Evolutionary conservation across 2,113 vertebrate genomes (phyloP).

Genomic region (Nibea coibor): DNA sequence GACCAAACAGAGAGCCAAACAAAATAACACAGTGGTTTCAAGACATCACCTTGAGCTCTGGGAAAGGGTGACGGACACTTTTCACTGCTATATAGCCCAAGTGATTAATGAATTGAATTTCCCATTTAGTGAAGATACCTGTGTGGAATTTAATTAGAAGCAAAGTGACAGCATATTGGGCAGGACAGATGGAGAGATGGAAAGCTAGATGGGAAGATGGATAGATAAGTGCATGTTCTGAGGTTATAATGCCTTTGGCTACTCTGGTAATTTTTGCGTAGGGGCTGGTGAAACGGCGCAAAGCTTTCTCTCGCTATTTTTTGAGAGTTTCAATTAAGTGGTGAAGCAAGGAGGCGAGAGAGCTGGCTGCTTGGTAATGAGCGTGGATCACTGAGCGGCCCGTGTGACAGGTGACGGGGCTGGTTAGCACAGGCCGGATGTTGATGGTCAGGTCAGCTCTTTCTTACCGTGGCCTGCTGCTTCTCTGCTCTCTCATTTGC

Average conservation of each 20-base stretch:
- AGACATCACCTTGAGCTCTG: background rate
- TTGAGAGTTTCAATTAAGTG: constrained; percentile 56
- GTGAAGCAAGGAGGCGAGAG: constrained; percentile 24
- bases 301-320: constrained; percentile 28
- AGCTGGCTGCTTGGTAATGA: constrained; percentile 68
- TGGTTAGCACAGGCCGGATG: constrained; percentile 54
- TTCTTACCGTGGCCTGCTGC: constrained; percentile 95
- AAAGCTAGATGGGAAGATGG: background rate
- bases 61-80: background rate
- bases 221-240: constrained; percentile 17
- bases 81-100: background rate
- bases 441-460: constrained; percentile 59
- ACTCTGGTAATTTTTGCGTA: background rate
- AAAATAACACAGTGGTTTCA: background rate
- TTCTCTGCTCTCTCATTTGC: constrained; percentile 94
- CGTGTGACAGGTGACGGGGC: constrained; percentile 69
- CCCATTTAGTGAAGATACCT: constrained; percentile 4
- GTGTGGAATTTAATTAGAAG: constrained; percentile 11
- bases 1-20: no score
- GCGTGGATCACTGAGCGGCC: constrained; percentile 44
- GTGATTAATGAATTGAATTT: constrained; percentile 5
- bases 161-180: background rate
- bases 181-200: background rate
- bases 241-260: constrained; percentile 24
- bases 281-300: background rate